Base-by-base conservation (phyloP, 2,113 vertebrate genomes). In the Perca flavescens region DNA sequence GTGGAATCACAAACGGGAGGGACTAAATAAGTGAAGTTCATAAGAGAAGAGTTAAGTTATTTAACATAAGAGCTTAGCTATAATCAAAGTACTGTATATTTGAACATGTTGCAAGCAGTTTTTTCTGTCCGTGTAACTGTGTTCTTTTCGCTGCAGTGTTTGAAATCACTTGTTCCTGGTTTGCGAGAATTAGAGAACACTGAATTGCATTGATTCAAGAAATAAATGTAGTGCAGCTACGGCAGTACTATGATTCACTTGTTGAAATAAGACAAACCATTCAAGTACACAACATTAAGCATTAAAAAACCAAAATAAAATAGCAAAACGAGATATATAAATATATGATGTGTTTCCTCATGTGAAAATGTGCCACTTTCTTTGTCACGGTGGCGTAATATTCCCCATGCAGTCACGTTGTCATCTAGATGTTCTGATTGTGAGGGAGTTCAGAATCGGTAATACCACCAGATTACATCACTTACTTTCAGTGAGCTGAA, bases 401-500 rank as follows among this genome's bases (percentile, higher is more conserved):
- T 65, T 85, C 34, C 64, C 62, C 69, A 77, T 61, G 36, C 67
- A 28, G 71, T 63, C 53, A 56, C 60, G 61, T 60, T 43, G 16
- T 63, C 64, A 68, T 68, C 58, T 16, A 2, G n/a, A 63, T 82
- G 31, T 46, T 76, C 31, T 89, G 77, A 64, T 84, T 86, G 57
- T 86, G 74, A 79, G 50, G 50, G 66, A 75, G 65, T 61, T 83
- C 64, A 77, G 67, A 70, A 82, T 83, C n/a, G 4, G 71, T 75
- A 85, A 82, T 66, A 67, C 60, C 75, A 50, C 25, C 60, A 82
- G 87, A 91, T 92, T 90, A 86, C 73, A 91, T 87, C 85, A 89
- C 85, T 87, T 83, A 83, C 82, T 89, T 87, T 87, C 79, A 83
- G 76, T 69, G 86, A 91, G 81, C 80, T 75, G 77, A 90, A 92